Conservation (phyloP, 2,888 invertebrate species). For the Anticlea derivata region DNA sequence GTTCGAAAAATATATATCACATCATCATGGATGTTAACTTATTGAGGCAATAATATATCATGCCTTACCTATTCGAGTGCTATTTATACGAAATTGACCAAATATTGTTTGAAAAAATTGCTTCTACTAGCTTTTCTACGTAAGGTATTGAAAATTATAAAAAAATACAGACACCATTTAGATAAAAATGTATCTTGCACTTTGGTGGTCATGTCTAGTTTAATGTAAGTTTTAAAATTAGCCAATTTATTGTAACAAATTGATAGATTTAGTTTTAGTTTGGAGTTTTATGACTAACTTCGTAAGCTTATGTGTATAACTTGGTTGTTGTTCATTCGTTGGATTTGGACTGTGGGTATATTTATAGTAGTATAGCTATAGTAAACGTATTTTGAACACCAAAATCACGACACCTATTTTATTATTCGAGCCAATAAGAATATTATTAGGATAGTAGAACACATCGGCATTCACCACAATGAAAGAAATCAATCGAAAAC, state of each 20-base stretch:
- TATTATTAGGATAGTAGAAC: background rate
- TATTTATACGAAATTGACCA: constrained; percentile 67
- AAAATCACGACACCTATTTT: constrained; percentile 18
- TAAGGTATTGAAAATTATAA: constrained; percentile 56
- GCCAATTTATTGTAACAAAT: constrained; percentile 69
- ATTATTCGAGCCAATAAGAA: constrained; percentile 3
- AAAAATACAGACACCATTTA: constrained; percentile 44
- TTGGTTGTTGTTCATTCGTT: constrained; percentile 63
- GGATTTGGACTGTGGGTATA: constrained; percentile 62
- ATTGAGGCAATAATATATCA: constrained; percentile 60
- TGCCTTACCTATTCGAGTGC: constrained; percentile 62
- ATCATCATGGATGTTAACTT: constrained; percentile 51
- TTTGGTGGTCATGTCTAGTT: constrained; percentile 66
- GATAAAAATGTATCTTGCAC: constrained; percentile 48
- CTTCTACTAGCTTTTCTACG: constrained; percentile 64
- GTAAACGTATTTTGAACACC: constrained; percentile 23
- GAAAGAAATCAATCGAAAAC: constrained; percentile 4
- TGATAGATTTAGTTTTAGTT: constrained; percentile 62
- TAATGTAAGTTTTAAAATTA: constrained; percentile 71
- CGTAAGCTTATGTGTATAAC: constrained; percentile 69
- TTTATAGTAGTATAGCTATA: constrained; percentile 37
- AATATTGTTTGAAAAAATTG: constrained; percentile 62
- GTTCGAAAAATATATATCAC: constrained; percentile 40
- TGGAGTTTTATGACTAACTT: constrained; percentile 58
- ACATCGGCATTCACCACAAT: background rate